Base-by-base conservation (phyloP, 2,888 invertebrate species). In the Eupithecia dodoneata region DNA sequence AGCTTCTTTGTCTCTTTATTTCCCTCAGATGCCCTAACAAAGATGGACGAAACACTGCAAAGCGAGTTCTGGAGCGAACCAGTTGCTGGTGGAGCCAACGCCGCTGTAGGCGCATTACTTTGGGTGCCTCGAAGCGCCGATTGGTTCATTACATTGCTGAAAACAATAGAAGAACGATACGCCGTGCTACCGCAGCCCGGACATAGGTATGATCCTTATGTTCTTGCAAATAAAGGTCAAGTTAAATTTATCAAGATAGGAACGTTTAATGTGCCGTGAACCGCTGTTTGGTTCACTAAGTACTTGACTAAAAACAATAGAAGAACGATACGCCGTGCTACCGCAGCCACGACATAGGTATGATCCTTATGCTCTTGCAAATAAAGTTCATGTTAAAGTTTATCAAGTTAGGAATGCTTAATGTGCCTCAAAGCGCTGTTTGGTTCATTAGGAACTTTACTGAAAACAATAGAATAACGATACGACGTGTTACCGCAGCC, bases 101-200 rank as follows among this genome's bases (percentile, higher is more conserved):
- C 90, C 0, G 92, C 91, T 0, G 96, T 97, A 18, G 95, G 95
- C 0, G 96, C 97, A 63, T 96, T 97, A 75, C 93, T 97, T 80
- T 97, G 97, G 95, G 97, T 98, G 18, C 98, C 99, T 0, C 97
- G 98, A 82, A 98, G 98, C 86, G 98, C 98, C 0, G 99, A 99
- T 91, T 97, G 97, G 87, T 98, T 99, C 90, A 96, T 99, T 79
- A 96, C 98, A 0, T 94, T 99, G 41, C 92, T 99, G 70, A 97
- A 97, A 84, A 98, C 98, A 0, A 98, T 99, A 74, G 98, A 98
- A 81, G 98, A 98, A 86, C 96, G 99, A 80, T 99, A 98, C 87
- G 97, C 96, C 83, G 95, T 96, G 73, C 91, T 99, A 66, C 98
- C 98, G 1, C 97, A 98, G 85, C 98, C 98, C 0, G 98, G 98